These are phyloP conservation scores for Maniola jurtina DNA, from an alignment of 1,140 invertebrate species.

Conservation along the genomic window DNA sequence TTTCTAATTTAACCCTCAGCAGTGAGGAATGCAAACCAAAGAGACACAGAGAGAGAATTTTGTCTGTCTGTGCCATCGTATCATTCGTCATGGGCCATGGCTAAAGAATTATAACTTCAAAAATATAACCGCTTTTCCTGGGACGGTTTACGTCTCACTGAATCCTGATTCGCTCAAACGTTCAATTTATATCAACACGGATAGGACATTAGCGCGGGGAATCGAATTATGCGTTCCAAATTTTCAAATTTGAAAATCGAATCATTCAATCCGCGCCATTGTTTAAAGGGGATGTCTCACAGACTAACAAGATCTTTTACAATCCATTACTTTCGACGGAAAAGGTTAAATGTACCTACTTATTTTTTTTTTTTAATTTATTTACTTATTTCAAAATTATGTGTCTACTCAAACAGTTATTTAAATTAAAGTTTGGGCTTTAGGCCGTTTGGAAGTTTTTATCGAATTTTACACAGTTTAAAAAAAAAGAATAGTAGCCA, in stretches of 20 bases:
- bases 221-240: conserved; percentile 49
- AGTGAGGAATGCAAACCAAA: too few species aligned
- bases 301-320: conserved; percentile 9
- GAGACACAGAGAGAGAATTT: too few species aligned
- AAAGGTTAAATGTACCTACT: too few species aligned
- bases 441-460: too few species aligned
- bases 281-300: conserved; percentile 35
- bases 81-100: not conserved
- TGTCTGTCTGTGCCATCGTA: not conserved
- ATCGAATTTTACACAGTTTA: too few species aligned
- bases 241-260: conserved; percentile 53
- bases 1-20: too few species aligned
- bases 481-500: too few species aligned
- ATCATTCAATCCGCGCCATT: conserved; percentile 43
- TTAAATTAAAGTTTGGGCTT: too few species aligned
- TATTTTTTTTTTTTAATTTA: too few species aligned
- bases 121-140: conserved; percentile 16
- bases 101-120: not conserved
- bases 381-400: too few species aligned
- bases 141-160: conserved; percentile 37
- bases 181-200: conserved; percentile 57
- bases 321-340: not conserved
- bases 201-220: conserved; percentile 49
- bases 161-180: conserved; percentile 47
- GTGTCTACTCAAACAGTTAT: too few species aligned